phyloP scores from a whole-genome alignment of 2,888 invertebrate genomes.

The Amphipyra berbera region DNA sequence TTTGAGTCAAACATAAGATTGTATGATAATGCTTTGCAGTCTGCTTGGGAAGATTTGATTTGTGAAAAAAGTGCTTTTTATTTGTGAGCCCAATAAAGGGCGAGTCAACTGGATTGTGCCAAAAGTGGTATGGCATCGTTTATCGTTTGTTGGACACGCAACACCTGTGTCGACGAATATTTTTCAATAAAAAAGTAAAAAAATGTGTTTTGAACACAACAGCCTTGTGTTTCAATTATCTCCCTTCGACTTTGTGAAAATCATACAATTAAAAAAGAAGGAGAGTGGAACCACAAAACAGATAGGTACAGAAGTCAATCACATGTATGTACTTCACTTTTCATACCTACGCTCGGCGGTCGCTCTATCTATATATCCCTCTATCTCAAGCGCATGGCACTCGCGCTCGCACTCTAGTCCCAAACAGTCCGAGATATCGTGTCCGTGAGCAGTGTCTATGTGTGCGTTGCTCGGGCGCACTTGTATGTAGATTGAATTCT shows the following conservation, averaged over 20 bases:
- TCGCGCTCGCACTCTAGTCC: no score
- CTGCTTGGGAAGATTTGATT: conserved; percentile 60
- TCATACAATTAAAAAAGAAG: no score
- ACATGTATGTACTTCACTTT: no score
- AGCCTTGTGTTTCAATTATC: conserved; percentile 78
- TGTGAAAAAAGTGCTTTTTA: conserved; percentile 62
- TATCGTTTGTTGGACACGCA: conserved; percentile 75
- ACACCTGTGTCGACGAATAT: conserved; percentile 84
- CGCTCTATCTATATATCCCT: no score
- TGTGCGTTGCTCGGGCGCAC: no score
- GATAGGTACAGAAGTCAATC: no score
- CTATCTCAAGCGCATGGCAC: no score
- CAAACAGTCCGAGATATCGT: no score
- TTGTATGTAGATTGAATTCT: no score
- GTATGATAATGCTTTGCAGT: conserved; percentile 58
- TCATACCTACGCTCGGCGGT: no score
- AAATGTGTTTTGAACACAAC: conserved; percentile 90
- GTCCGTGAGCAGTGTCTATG: no score
- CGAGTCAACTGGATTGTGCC: conserved; percentile 71
- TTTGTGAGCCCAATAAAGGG: conserved; percentile 61
- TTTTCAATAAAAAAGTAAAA: conserved; percentile 88
- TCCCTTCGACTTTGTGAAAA: not conserved
- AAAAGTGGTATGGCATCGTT: conserved; percentile 73
- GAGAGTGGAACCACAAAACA: no score
- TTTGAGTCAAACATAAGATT: conserved; percentile 43